Percentiles rank a stretch among this genome's conserved stretches.
phyloP scores from a whole-genome alignment of 2,888 invertebrate species.

The Eupithecia subfuscata region DNA sequence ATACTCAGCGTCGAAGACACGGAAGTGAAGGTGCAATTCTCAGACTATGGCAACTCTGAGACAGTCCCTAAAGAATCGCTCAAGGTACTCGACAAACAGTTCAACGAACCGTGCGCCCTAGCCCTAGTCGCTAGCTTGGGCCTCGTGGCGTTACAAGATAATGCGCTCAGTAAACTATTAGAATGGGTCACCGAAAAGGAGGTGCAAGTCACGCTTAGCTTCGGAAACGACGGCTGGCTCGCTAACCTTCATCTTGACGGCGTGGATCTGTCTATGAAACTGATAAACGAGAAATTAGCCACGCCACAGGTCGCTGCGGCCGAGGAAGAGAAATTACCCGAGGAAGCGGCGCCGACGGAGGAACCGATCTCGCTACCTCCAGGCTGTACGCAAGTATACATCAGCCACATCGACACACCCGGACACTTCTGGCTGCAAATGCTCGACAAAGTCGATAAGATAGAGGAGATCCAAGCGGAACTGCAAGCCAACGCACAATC shows the following conservation, averaged over 20 bases:
- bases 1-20: constrained; percentile 75
- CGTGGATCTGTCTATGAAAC: constrained; percentile 78
- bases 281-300: constrained; percentile 73
- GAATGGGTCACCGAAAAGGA: constrained; percentile 80
- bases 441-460: constrained; percentile 79
- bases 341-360: constrained; percentile 47
- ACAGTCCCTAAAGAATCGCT: constrained; percentile 72
- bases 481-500: constrained; percentile 84
- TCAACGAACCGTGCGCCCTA: constrained; percentile 71
- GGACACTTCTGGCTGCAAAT: constrained; percentile 90
- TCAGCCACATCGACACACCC: constrained; percentile 90
- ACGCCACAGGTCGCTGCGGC: constrained; percentile 58
- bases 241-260: constrained; percentile 80
- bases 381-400: constrained; percentile 79
- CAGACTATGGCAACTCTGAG: constrained; percentile 90
- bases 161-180: constrained; percentile 62
- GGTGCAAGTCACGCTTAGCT: constrained; percentile 80
- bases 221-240: constrained; percentile 83
- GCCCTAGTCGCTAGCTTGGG: constrained; percentile 73
- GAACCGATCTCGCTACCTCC: constrained; percentile 67
- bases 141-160: constrained; percentile 70
- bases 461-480: constrained; percentile 86
- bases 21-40: constrained; percentile 81
- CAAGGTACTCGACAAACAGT: constrained; percentile 77
- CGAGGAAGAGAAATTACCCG: constrained; percentile 48